Evolutionary conservation across 1,140 invertebrate species (phyloP).

Genomic region (Drosophila nannoptera): DNA sequence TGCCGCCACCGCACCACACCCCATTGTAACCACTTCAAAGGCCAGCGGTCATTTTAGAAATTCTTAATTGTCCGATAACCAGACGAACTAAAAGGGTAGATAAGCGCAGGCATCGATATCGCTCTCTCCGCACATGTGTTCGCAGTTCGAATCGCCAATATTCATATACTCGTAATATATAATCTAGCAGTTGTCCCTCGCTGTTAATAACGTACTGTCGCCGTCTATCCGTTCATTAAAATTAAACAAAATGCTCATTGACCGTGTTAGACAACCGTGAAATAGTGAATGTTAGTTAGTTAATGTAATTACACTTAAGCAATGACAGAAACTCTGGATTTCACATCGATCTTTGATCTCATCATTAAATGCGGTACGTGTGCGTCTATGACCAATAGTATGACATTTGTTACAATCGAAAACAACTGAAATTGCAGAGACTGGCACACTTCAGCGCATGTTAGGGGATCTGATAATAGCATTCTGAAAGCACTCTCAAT

Average conservation of each 20-base stretch:
- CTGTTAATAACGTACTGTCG: conserved; percentile 12
- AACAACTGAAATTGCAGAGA: neutral
- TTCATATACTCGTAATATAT: conserved; percentile 19
- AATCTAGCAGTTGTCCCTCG: conserved; percentile 18
- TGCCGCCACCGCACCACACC: no score
- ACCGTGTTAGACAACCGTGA: conserved; percentile 10
- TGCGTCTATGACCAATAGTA: neutral
- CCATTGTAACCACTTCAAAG: conserved; percentile 25
- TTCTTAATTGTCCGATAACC: conserved; percentile 38
- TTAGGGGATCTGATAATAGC: neutral
- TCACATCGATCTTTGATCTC: conserved; percentile 71
- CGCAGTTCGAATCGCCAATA: conserved; percentile 3
- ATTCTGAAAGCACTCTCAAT: no score
- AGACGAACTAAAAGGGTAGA: conserved; percentile 7
- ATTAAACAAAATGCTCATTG: conserved; percentile 24
- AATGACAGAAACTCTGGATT: conserved; percentile 62
- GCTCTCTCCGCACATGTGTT: conserved; percentile 33
- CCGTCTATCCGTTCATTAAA: neutral
- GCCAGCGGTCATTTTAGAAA: conserved; percentile 34
- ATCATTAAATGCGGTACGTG: conserved; percentile 67
- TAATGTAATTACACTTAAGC: conserved; percentile 5
- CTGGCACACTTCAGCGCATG: conserved; percentile 1
- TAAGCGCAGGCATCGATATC: conserved; percentile 25
- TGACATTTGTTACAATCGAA: no score
- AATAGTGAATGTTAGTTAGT: conserved; percentile 13